Base-by-base conservation (phyloP, 2,113 vertebrate species). In the Corythoichthys haematopterus region DNA sequence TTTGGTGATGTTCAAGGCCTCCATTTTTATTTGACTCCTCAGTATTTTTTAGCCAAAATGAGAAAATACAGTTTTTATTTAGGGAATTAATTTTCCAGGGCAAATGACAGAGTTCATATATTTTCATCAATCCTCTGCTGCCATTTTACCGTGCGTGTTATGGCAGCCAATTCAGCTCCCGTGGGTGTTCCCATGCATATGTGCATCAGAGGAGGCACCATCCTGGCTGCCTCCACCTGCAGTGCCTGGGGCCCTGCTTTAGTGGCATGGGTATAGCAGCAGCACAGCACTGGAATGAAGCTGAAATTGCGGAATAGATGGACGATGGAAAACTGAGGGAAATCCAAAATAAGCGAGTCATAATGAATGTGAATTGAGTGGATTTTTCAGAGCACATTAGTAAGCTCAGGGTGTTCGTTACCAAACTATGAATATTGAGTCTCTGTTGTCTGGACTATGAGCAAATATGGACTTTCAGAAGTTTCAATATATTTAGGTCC, bases 161-260 rank as follows among this genome's bases (percentile, higher is more conserved):
- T 74, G 62, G 45, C 66, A 75, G 79, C 79, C 77, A 84, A 76
- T 43, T 16, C 20, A 5, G 40, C 53, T 81, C 78, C 85, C 78
- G 63, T 11, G 81, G 74, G 80, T 69, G 71, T 69, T 15, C 46
- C 58, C 69, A 48, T 66, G 69, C 58, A 56, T 50, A 64, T 65
- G 52, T 58, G 70, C 65, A 69, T 62, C 66, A 69, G 53, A 69
- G 61, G 76, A 79, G 70, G 75, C 78, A 71, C 80, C 78, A 74
- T 84, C 79, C 55, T 72, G 80, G 76, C 77, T 79, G 83, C 80
- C 76, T 78, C 74, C 83, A 86, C 82, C 85, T 89, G 85, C 79
- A 74, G 74, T 59, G 83, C 81, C 85, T 64, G 55, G 63, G 81
- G 84, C 74, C 59, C 47, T 20, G 15, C 62, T 76, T 74, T 68